Conservation (phyloP, 2,888 invertebrate species). For the Kuschelorhynchus macadamiae region DNA sequence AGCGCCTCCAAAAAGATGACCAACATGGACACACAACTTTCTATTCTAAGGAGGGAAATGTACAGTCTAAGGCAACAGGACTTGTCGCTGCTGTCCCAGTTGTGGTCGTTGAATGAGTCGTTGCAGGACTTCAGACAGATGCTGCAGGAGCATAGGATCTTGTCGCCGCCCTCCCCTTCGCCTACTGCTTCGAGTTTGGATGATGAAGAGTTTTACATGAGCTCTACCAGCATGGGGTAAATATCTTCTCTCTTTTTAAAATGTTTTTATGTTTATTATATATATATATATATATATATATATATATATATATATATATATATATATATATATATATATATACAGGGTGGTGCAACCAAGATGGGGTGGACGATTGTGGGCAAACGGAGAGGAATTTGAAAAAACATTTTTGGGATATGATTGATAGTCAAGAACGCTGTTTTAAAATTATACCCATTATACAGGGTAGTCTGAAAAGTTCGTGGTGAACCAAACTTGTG, state of each 20-base stretch:
- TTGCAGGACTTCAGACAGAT: constrained; percentile 89
- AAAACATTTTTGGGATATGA: too few species aligned
- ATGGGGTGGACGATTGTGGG: too few species aligned
- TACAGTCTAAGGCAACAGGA: constrained; percentile 91
- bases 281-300: too few species aligned
- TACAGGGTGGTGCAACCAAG: too few species aligned
- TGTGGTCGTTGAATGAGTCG: constrained; percentile 93
- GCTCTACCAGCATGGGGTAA: constrained; percentile 57
- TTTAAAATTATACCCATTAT: too few species aligned
- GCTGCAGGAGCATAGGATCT: constrained; percentile 70
- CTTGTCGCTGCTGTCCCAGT: constrained; percentile 88
- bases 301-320: too few species aligned
- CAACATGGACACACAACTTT: constrained; percentile 20
- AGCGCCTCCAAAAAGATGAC: neutral
- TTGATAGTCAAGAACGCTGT: too few species aligned
- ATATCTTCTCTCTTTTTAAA: neutral
- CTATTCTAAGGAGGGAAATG: constrained; percentile 62
- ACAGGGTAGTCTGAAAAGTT: too few species aligned
- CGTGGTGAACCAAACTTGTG: too few species aligned
- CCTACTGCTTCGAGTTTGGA: constrained; percentile 71
- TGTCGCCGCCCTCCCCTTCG: constrained; percentile 72
- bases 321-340: too few species aligned
- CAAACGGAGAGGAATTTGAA: too few species aligned
- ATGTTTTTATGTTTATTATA: constrained; percentile 42
- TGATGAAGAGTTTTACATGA: constrained; percentile 60